Evolutionary conservation across 30 jellyfish, hydroid and myxozoan genomes (phyloP).

Genomic region (Cassiopea xamachana): DNA sequence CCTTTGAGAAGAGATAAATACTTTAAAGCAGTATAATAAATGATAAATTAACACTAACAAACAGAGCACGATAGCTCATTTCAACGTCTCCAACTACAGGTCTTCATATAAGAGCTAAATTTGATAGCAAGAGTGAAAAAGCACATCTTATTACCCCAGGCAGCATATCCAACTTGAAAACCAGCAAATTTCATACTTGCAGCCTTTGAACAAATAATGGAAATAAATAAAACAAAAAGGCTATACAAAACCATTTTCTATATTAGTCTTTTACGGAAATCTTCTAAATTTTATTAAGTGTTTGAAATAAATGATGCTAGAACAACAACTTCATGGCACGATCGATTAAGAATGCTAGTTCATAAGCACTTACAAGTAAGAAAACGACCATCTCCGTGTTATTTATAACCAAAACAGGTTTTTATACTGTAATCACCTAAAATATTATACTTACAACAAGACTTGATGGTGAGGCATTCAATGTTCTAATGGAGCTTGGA

Average conservation of each 20-base stretch:
- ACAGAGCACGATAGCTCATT: neutral
- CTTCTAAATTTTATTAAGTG: too few relatives aligned
- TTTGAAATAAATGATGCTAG: too few relatives aligned
- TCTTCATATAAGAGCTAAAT: neutral
- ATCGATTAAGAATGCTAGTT: too few relatives aligned
- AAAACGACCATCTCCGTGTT: too few relatives aligned
- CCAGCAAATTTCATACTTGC: conserved; percentile 97
- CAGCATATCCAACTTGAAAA: conserved; percentile 88
- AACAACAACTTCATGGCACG: too few relatives aligned
- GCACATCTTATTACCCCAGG: conserved; percentile 77
- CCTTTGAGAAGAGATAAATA: neutral
- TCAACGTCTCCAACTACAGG: neutral
- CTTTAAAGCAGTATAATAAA: neutral
- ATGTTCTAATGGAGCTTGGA: conserved; percentile 64
- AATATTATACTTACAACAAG: conserved; percentile 41
- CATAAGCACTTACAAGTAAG: too few relatives aligned
- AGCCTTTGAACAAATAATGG: conserved; percentile 73
- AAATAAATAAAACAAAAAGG: too few relatives aligned
- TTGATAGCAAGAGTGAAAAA: neutral
- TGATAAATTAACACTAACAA: neutral
- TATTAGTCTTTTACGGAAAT: too few relatives aligned
- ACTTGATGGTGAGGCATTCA: conserved; percentile 53
- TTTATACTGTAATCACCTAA: too few relatives aligned
- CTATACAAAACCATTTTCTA: too few relatives aligned
- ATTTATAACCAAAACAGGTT: too few relatives aligned